Evolutionary conservation across 2,797 vertebrate genomes (phyloP), one percentile per base, ranked within the genome.

Genomic region (Tachyglossus aculeatus): DNA sequence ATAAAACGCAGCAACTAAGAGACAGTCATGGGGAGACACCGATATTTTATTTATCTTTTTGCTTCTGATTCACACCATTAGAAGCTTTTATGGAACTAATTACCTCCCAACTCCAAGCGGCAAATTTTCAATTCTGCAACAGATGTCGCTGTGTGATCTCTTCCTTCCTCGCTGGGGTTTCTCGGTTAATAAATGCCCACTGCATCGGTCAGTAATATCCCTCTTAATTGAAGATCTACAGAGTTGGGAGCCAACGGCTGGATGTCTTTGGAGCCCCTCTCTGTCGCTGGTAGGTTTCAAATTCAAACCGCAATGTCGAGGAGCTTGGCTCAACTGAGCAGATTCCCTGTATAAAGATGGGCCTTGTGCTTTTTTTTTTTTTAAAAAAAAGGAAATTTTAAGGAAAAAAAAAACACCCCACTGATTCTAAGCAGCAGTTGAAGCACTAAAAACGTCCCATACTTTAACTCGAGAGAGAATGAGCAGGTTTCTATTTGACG

Each of bases 91-190:
- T 14, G 24, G 45, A 52, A 63, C 81, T 73, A 71, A 84, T 74
- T 74, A 22, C 68, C 64, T 68, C 59, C 43, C 56, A 31, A 68
- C 22, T 56, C 57, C 2, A 15, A 75, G 25, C 1, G 38, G 67
- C 63, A 74, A 82, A 61, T 48, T 78, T n/a, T 78, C 41, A 9
- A 7, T 83, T 53, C 64, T 2, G 85, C 86, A 85, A 85, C 80
- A 83, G 38, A 48, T 78, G 64, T 34, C n/a, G 27, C 76, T 21
- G 52, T 2, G 41, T 19, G 4, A 51, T 70, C 77, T 81, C 65
- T 56, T 61, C 67, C 80, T 80, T 74, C 63, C 41, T 22, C 38
- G 59, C 59, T 58, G 66, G 56, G 9, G 3, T 27, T 76, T 62
- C 39, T 37, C 41, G 34, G 69, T 61, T 71, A 63, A 83, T 18